Conservation (phyloP, 1,140 invertebrate genomes). For the Micrasema longulum region DNA sequence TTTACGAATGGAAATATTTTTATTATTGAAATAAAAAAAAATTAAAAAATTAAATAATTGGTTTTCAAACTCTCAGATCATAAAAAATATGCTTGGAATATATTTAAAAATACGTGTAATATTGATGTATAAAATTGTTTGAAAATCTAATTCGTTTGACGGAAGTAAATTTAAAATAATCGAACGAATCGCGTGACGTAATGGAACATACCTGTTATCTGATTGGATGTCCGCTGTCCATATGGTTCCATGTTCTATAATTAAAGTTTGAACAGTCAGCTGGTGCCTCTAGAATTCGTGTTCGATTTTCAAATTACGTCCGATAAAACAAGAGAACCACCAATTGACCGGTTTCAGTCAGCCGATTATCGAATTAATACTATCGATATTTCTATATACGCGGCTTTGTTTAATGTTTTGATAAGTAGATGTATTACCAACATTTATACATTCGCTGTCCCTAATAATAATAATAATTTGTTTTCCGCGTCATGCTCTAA, state of each 20-base stretch:
- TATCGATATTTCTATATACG: conserved; percentile 16
- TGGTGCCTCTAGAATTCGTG: conserved; percentile 17
- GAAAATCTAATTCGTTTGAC: conserved; percentile 12
- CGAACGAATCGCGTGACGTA: conserved; percentile 49
- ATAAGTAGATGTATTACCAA: too few relatives aligned
- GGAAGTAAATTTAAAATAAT: conserved; percentile 23
- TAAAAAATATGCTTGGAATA: too few relatives aligned
- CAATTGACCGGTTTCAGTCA: conserved; percentile 8
- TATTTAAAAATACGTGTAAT: too few relatives aligned
- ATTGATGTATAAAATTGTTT: neutral
- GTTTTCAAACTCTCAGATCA: too few relatives aligned
- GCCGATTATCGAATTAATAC: conserved; percentile 17
- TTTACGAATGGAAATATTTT: too few relatives aligned
- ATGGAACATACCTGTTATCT: conserved; percentile 28
- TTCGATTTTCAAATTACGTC: conserved; percentile 33
- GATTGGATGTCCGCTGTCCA: conserved; percentile 33
- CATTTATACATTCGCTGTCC: too few relatives aligned
- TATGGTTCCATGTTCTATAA: conserved; percentile 35
- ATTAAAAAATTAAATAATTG: too few relatives aligned
- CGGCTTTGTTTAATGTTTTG: too few relatives aligned
- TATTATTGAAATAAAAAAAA: too few relatives aligned
- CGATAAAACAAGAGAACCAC: too few relatives aligned
- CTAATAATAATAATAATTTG: too few relatives aligned
- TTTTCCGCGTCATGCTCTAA: too few relatives aligned
- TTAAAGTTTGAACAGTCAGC: conserved; percentile 29